Evolutionary conservation across 2,888 invertebrate genomes (phyloP).

Genomic region (Hirtodrosophila confusa): DNA sequence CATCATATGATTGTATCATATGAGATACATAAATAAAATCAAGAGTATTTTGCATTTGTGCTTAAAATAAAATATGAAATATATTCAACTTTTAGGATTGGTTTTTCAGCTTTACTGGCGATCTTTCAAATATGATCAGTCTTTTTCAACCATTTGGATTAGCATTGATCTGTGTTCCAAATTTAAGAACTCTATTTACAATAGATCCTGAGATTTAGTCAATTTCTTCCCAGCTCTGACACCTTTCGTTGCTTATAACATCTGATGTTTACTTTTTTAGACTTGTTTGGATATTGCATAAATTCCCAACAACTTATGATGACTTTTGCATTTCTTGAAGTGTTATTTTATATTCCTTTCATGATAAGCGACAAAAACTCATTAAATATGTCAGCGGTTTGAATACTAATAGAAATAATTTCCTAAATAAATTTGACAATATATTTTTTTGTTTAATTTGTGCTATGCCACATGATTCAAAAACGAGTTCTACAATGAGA

Average conservation of each 20-base stretch:
- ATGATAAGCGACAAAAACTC: constrained; percentile 14
- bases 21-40: constrained; percentile 25
- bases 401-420: constrained; percentile 36
- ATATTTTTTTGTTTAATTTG: constrained; percentile 2
- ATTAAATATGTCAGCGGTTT: constrained; percentile 3
- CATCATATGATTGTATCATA: constrained; percentile 42
- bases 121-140: too few relatives aligned
- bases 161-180: background rate
- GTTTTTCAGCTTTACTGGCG: background rate
- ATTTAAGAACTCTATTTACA: background rate
- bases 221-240: too few relatives aligned
- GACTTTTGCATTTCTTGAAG: constrained; percentile 1
- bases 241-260: too few relatives aligned
- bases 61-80: too few relatives aligned
- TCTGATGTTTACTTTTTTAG: too few relatives aligned
- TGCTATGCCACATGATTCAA: background rate
- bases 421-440: background rate
- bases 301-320: constrained; percentile 5
- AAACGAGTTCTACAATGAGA: constrained; percentile 37
- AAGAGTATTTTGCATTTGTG: too few relatives aligned
- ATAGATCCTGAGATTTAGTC: background rate
- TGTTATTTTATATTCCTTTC: constrained; percentile 9
- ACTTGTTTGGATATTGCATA: too few relatives aligned
- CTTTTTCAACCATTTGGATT: background rate
- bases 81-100: background rate